A percentile compares a stretch with the other conserved stretches of the same genome.
These are phyloP conservation scores for Drosophila biarmipes DNA, from an alignment of 1,140 invertebrate genomes.

Conservation along the genomic window DNA sequence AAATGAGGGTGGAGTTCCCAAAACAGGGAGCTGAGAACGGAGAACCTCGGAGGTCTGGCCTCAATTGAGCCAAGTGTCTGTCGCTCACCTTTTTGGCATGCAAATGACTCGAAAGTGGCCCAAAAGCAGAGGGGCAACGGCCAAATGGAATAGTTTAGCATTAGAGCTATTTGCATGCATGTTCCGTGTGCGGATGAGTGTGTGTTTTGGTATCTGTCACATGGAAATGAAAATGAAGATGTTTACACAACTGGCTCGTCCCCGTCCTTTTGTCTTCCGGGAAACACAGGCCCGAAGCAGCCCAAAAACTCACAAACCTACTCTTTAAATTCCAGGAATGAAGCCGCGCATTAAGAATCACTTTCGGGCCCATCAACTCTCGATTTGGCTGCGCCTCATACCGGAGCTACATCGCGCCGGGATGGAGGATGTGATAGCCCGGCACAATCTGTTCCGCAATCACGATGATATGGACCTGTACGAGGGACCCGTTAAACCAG, in stretches of 20 bases:
- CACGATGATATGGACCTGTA: conserved; percentile 92
- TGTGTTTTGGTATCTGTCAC: conserved; percentile 42
- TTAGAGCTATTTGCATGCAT: conserved; percentile 64
- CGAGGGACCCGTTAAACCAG: conserved; percentile 91
- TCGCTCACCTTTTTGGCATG: conserved; percentile 68
- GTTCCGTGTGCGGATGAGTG: conserved; percentile 33
- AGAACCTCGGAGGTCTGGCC: conserved; percentile 23
- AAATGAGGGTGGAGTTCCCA: background rate
- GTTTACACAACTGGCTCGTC: conserved; percentile 43
- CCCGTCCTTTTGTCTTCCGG: conserved; percentile 21
- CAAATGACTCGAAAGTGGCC: conserved; percentile 60
- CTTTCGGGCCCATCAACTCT: conserved; percentile 96
- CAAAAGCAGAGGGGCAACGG: conserved; percentile 40
- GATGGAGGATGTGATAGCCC: conserved; percentile 93
- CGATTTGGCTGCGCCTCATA: conserved; percentile 96
- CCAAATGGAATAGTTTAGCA: conserved; percentile 60
- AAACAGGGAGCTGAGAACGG: conserved; percentile 3
- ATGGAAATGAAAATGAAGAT: conserved; percentile 58
- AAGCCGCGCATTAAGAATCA: conserved; percentile 96
- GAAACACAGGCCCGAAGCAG: too few relatives aligned
- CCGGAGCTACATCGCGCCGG: conserved; percentile 95
- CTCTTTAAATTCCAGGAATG: conserved; percentile 87
- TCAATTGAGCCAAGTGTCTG: conserved; percentile 57
- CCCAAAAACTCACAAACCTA: conserved; percentile 36
- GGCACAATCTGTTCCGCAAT: conserved; percentile 93